These are phyloP conservation scores for Camponotus floridanus DNA, from an alignment of 1,140 invertebrate species.

Conservation along the genomic window DNA sequence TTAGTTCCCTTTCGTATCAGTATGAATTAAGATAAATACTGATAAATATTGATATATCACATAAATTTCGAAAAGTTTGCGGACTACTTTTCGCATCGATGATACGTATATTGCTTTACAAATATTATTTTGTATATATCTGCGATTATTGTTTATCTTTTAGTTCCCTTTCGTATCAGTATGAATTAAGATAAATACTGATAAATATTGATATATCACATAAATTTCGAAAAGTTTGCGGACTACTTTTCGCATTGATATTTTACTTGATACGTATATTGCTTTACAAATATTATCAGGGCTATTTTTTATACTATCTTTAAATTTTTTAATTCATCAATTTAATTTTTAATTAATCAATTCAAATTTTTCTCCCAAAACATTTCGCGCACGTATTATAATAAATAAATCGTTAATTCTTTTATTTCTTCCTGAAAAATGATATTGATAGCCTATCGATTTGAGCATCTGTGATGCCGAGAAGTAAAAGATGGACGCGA, in stretches of 20 bases:
- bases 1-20: not conserved
- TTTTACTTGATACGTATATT: not conserved
- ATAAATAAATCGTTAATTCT: not conserved
- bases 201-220: not conserved
- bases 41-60: not conserved
- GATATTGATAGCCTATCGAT: constrained; percentile 14
- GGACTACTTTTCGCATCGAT: not conserved
- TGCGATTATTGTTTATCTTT: not conserved
- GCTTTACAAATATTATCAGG: no score
- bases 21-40: not conserved
- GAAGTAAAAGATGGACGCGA: not conserved
- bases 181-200: not conserved
- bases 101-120: no score
- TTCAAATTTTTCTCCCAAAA: not conserved
- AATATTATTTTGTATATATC: not conserved
- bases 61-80: not conserved
- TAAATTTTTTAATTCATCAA: not conserved
- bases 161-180: not conserved
- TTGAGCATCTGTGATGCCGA: not conserved
- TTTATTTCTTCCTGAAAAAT: not conserved
- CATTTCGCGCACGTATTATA: not conserved
- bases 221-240: not conserved
- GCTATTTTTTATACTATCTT: not conserved
- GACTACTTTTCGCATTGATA: not conserved
- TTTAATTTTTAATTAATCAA: not conserved